These are phyloP conservation scores for Panagrolaimus sp. DNA, from an alignment of 1,140 invertebrate species.

Conservation along the genomic window DNA sequence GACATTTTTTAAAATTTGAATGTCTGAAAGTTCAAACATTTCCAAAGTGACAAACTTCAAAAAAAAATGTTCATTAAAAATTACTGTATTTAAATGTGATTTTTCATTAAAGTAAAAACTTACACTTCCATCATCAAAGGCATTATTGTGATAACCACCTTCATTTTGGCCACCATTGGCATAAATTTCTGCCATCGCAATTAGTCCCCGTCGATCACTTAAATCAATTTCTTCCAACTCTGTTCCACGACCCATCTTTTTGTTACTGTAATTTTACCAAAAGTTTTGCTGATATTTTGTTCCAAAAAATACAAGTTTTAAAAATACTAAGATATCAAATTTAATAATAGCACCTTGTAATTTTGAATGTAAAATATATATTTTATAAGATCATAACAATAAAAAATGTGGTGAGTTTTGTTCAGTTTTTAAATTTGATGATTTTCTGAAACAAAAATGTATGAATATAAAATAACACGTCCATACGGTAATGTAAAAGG, in stretches of 20 bases:
- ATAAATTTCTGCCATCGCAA: conserved; percentile 32
- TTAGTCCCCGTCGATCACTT: conserved; percentile 25
- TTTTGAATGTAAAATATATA: too few relatives aligned
- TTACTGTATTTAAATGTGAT: neutral
- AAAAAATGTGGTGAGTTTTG: too few relatives aligned
- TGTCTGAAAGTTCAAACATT: neutral
- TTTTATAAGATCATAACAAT: too few relatives aligned
- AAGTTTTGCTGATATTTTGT: conserved; percentile 14
- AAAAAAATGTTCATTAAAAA: conserved; percentile 6
- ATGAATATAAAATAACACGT: too few relatives aligned
- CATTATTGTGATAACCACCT: neutral
- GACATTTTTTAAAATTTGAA: conserved; percentile 14
- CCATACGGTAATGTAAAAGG: too few relatives aligned
- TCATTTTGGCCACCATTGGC: conserved; percentile 14
- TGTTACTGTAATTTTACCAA: neutral
- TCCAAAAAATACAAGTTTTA: too few relatives aligned
- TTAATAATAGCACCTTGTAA: too few relatives aligned
- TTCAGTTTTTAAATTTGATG: too few relatives aligned
- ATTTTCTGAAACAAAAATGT: too few relatives aligned
- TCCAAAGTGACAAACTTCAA: neutral
- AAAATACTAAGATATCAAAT: too few relatives aligned
- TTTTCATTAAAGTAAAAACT: neutral
- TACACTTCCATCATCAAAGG: conserved; percentile 18
- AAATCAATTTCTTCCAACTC: conserved; percentile 30
- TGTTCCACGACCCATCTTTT: neutral